Evolutionary conservation across 2,113 vertebrate species (phyloP).

Genomic region (Talpa occidentalis): DNA sequence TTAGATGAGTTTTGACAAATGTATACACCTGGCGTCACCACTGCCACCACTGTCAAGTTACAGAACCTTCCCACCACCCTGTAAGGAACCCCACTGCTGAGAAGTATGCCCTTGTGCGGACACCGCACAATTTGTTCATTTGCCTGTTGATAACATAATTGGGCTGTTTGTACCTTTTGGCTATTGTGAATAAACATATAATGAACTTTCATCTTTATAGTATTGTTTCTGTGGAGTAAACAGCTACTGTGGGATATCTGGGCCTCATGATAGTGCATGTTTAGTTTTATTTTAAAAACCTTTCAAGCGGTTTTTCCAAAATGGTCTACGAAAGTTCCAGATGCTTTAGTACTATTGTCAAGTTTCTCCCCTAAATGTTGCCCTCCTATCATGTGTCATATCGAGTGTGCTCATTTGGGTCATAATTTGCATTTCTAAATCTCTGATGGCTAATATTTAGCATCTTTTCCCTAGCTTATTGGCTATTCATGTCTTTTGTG

Average conservation of each 20-base stretch:
- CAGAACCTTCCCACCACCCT: neutral
- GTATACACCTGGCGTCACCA: fast-evolving
- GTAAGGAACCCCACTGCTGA: neutral
- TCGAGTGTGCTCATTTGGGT: neutral
- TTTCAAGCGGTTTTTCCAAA: neutral
- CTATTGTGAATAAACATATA: neutral
- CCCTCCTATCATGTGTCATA: neutral
- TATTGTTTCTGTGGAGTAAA: neutral
- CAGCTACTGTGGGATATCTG: neutral
- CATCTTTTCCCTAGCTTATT: neutral
- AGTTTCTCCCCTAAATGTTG: neutral
- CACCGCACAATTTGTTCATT: neutral
- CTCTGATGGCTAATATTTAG: neutral
- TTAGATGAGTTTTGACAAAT: neutral
- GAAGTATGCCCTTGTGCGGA: no score
- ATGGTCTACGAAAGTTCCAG: neutral
- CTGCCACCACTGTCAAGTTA: neutral
- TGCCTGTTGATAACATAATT: neutral
- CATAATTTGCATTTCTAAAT: neutral
- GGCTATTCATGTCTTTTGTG: neutral
- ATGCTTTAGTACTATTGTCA: neutral
- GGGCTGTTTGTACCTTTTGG: neutral
- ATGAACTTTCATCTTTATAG: neutral
- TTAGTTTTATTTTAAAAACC: neutral
- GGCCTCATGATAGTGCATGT: neutral